These are phyloP conservation scores for Sturnus vulgaris DNA, from an alignment of 2,113 vertebrate genomes.

Conservation along the genomic window DNA sequence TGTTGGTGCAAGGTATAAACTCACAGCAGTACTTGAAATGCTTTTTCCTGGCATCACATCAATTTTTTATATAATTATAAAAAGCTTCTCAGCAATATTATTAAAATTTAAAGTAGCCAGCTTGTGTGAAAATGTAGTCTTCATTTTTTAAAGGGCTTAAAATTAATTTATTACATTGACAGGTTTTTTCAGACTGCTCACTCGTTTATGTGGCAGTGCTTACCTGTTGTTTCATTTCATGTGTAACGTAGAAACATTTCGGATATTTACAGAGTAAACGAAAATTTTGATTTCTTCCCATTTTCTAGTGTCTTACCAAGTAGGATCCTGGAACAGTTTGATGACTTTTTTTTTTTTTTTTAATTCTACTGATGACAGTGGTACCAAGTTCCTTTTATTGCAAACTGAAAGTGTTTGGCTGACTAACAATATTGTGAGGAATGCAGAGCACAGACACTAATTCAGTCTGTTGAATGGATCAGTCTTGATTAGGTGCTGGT, in stretches of 20 bases:
- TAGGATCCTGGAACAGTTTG: neutral
- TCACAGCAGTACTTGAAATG: constrained; percentile 1
- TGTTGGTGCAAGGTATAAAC: neutral
- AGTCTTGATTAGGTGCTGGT: neutral
- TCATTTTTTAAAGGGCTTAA: neutral
- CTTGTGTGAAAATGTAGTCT: neutral
- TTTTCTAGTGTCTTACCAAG: neutral
- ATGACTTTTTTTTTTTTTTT: neutral
- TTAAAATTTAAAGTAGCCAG: constrained; percentile 29
- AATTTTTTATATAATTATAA: constrained; percentile 47
- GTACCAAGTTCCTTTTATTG: neutral
- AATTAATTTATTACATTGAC: neutral
- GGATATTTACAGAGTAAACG: neutral
- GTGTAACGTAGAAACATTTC: neutral
- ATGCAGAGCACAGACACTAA: neutral
- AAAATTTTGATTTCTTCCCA: neutral
- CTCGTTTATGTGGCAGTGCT: neutral
- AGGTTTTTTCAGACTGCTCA: neutral
- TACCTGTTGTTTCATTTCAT: neutral
- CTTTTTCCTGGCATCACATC: neutral
- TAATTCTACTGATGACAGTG: neutral
- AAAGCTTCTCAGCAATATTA: constrained; percentile 12
- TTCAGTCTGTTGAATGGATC: neutral
- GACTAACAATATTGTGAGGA: neutral
- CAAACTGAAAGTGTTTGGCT: neutral